These are phyloP conservation scores for Phyllostomus discolor DNA, from an alignment of 2,113 vertebrate species.

Conservation along the genomic window DNA sequence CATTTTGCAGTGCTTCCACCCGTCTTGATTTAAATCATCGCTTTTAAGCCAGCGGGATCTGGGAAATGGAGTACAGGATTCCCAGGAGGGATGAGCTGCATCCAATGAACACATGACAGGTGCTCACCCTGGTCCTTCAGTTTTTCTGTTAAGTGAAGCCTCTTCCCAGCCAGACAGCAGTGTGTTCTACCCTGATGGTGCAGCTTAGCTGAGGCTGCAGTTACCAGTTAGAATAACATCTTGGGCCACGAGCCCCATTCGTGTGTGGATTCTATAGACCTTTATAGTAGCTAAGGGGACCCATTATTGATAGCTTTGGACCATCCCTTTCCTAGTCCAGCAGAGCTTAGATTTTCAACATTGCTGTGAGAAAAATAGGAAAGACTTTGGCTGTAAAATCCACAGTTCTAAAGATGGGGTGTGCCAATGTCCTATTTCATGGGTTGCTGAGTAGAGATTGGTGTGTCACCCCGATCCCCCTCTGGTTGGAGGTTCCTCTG, in stretches of 20 bases:
- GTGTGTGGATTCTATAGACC: not conserved
- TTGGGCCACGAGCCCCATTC: not conserved
- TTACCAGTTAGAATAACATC: not conserved
- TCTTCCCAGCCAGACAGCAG: not conserved
- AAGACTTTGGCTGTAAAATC: not conserved
- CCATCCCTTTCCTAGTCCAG: not conserved
- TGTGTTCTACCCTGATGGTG: accelerated
- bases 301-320: not conserved
- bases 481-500: accelerated
- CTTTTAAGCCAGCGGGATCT: not conserved
- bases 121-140: not conserved
- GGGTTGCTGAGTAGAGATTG: not conserved
- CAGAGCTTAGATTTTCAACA: not conserved
- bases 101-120: not conserved
- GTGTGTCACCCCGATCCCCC: not conserved
- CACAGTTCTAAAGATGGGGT: not conserved
- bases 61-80: not conserved
- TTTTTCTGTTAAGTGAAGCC: not conserved
- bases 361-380: not conserved
- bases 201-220: not conserved
- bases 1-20: not conserved
- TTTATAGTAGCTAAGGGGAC: no score
- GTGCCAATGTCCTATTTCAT: not conserved
- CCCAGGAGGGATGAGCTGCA: not conserved
- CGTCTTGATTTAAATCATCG: not conserved